Conservation (phyloP, 2,113 vertebrate species). For the Zosterops borbonicus region DNA sequence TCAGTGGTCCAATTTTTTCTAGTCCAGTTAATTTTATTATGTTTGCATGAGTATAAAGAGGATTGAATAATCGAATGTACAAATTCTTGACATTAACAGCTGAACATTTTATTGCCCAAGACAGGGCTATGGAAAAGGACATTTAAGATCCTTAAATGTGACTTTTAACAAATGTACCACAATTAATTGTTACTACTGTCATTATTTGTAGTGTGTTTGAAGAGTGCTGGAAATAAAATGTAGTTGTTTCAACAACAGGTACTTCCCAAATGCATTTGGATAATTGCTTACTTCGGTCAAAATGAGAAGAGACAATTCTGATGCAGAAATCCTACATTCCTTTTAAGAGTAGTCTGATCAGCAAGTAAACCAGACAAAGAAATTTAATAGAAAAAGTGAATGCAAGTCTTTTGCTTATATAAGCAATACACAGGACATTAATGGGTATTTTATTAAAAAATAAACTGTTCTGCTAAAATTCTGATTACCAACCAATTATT, state of each 20-base stretch:
- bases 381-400: not conserved
- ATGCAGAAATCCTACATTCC: not conserved
- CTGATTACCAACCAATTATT: not conserved
- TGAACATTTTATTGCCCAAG: not conserved
- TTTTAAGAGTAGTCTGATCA: not conserved
- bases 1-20: not conserved
- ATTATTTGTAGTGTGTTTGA: not conserved
- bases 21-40: not conserved
- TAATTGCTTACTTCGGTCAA: not conserved
- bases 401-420: not conserved
- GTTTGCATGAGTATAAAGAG: not conserved
- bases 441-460: not conserved
- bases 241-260: not conserved
- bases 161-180: not conserved
- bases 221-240: not conserved
- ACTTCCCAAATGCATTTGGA: not conserved
- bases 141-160: not conserved
- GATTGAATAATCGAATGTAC: not conserved
- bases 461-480: not conserved
- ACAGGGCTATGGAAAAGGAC: not conserved
- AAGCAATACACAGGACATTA: not conserved
- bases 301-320: not conserved
- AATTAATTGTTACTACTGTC: not conserved
- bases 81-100: not conserved
- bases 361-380: not conserved